Conservation (phyloP, 2,113 vertebrate species). For the Bujurquina vittata region DNA sequence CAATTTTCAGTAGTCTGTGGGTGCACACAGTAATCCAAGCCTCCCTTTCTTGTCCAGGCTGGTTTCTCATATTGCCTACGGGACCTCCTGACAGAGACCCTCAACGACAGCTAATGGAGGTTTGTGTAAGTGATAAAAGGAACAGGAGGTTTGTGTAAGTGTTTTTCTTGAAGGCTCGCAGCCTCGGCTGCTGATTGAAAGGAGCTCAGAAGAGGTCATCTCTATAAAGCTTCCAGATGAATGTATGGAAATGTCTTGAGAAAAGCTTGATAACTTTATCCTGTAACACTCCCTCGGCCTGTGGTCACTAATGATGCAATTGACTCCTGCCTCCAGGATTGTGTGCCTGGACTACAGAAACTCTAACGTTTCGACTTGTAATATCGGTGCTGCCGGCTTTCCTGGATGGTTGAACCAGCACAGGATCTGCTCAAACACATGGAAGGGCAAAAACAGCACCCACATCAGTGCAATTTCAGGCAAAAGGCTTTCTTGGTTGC, state of each 20-base stretch:
- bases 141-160: conserved; percentile 33
- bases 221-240: neutral
- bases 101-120: conserved; percentile 55
- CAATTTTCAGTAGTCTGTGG: conserved; percentile 33
- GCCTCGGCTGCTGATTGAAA: conserved; percentile 41
- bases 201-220: neutral
- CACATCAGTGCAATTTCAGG: too few relatives aligned
- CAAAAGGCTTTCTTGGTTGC: neutral
- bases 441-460: too few relatives aligned
- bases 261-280: conserved; percentile 33
- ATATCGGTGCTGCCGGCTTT: neutral
- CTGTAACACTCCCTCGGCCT: conserved; percentile 2
- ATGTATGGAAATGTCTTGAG: conserved; percentile 16
- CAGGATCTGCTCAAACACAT: too few relatives aligned
- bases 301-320: conserved; percentile 18
- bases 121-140: conserved; percentile 59
- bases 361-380: neutral
- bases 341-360: conserved; percentile 15
- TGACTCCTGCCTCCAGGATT: conserved; percentile 27
- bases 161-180: neutral
- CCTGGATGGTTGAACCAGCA: too few relatives aligned
- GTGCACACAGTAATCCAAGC: conserved; percentile 59
- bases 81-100: conserved; percentile 68
- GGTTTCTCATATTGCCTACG: conserved; percentile 49
- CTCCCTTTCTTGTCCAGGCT: conserved; percentile 67